A percentile compares a stretch with the other conserved stretches of the same genome.
phyloP scores from a whole-genome alignment of 2,113 vertebrate genomes.

The Trochalopteron elliotii region DNA sequence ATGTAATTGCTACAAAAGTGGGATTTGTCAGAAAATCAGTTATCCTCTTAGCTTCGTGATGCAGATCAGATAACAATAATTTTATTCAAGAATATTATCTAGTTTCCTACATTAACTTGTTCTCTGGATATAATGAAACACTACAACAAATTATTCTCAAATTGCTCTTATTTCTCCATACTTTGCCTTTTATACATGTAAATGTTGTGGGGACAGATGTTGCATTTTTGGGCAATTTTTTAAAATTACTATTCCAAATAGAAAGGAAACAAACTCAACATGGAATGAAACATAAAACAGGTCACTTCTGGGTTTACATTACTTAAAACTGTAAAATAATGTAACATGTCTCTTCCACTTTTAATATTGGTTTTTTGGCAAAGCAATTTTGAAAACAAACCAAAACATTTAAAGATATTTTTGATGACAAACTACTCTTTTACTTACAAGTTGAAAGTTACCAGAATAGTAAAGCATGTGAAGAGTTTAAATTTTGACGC shows the following conservation, averaged over 20 bases:
- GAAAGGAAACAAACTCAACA: neutral
- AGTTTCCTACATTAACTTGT: neutral
- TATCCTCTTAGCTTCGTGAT: neutral
- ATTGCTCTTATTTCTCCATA: neutral
- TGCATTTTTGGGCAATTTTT: neutral
- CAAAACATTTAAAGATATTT: neutral
- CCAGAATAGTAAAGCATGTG: neutral
- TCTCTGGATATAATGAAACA: neutral
- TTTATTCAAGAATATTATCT: neutral
- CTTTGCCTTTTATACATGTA: neutral
- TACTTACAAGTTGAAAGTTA: neutral
- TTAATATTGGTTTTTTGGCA: neutral
- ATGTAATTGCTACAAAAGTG: neutral
- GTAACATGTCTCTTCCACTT: neutral
- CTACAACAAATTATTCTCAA: neutral
- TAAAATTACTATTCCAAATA: neutral
- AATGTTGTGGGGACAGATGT: neutral
- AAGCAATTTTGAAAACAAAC: neutral
- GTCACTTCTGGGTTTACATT: neutral
- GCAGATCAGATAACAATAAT: neutral
- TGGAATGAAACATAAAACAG: neutral
- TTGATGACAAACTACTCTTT: neutral
- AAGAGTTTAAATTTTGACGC: neutral
- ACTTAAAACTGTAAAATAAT: neutral
- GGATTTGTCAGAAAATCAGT: conserved; percentile 3